Conservation (phyloP, 2,888 invertebrate species). For the Athrips mouffetella region DNA sequence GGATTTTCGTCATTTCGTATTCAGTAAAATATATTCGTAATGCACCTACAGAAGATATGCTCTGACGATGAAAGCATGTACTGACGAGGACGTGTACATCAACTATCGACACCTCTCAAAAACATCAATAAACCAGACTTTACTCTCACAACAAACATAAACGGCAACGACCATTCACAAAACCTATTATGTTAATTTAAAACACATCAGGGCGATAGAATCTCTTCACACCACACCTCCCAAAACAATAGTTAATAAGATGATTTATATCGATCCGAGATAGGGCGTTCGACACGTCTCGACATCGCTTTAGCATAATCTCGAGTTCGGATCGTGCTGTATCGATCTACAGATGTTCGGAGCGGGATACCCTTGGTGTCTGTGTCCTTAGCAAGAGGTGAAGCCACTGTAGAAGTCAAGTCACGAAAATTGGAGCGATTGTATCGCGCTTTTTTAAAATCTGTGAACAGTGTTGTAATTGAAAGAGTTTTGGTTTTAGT, state of each 20-base stretch:
- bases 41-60: too few species aligned
- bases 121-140: conserved; percentile 31
- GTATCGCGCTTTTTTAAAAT: conserved; percentile 4
- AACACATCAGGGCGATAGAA: conserved; percentile 75
- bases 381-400: neutral
- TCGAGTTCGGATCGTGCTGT: conserved; percentile 65
- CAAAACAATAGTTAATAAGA: conserved; percentile 79
- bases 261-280: conserved; percentile 76
- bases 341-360: conserved; percentile 69
- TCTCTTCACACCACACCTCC: conserved; percentile 78
- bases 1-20: too few species aligned
- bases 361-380: conserved; percentile 22
- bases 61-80: neutral
- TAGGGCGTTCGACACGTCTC: conserved; percentile 70
- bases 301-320: conserved; percentile 77
- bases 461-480: conserved; percentile 4
- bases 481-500: neutral
- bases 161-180: conserved; percentile 74
- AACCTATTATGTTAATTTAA: conserved; percentile 79
- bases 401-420: conserved; percentile 5
- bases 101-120: conserved; percentile 12
- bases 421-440: conserved; percentile 6
- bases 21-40: too few species aligned
- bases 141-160: conserved; percentile 64
- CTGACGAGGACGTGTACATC: too few species aligned